A percentile compares a stretch with the other conserved stretches of the same genome.
Conservation (phyloP, 1,140 invertebrate species). For the Aphelenchoides besseyi region DNA sequence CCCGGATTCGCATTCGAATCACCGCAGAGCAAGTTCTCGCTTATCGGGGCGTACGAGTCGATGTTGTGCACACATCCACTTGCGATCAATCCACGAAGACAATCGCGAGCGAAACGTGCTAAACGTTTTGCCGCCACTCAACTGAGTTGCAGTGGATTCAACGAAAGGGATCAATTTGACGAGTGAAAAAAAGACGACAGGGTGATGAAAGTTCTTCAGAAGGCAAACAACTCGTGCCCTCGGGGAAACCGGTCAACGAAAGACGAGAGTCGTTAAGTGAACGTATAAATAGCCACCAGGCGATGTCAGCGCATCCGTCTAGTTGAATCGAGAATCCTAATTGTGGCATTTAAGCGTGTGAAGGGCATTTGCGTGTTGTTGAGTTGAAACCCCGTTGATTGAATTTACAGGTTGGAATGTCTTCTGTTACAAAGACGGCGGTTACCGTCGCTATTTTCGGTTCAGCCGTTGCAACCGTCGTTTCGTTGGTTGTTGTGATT, state of each 20-base stretch:
- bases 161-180: too few relatives aligned
- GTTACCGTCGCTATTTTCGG: slow-evolving; percentile 26
- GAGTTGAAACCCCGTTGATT: too few relatives aligned
- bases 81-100: neutral
- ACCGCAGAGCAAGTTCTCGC: neutral
- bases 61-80: neutral
- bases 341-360: too few relatives aligned
- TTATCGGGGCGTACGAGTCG: too few relatives aligned
- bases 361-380: too few relatives aligned
- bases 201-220: too few relatives aligned
- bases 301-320: too few relatives aligned
- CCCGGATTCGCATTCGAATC: neutral
- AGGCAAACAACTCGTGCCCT: too few relatives aligned
- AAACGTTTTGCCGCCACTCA: too few relatives aligned
- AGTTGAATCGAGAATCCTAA: too few relatives aligned
- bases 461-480: slow-evolving; percentile 33
- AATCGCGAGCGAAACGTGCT: too few relatives aligned
- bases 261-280: neutral
- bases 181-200: neutral
- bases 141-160: too few relatives aligned
- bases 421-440: neutral
- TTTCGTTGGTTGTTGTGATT: slow-evolving; percentile 37
- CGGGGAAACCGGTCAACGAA: neutral
- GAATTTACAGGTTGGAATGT: neutral
- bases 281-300: neutral